These are phyloP conservation scores for Pseudococcus jackbeardsleyi DNA, from an alignment of 2,888 invertebrate species.

Conservation along the genomic window DNA sequence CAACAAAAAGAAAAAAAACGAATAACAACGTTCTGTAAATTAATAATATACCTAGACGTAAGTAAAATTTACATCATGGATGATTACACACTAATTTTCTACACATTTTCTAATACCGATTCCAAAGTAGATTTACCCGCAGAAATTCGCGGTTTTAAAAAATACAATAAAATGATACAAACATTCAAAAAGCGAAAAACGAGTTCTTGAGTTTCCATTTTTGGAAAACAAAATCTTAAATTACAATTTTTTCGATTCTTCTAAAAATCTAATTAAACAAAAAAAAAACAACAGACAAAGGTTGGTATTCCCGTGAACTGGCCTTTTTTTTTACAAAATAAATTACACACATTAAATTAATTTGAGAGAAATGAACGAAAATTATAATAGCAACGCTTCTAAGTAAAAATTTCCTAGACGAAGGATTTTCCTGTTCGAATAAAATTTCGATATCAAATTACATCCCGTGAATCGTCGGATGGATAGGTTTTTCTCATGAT, in stretches of 20 bases:
- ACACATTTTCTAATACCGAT: constrained; percentile 5
- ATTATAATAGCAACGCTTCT: background rate
- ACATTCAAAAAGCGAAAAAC: background rate
- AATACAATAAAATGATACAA: background rate
- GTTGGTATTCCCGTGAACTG: background rate
- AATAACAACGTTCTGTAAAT: constrained; percentile 7
- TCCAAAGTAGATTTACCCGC: background rate
- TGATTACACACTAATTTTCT: background rate
- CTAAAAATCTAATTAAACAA: background rate
- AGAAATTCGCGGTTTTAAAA: background rate
- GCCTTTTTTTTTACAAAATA: background rate
- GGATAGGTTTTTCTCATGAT: no score
- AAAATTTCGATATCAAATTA: background rate
- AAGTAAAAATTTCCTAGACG: background rate
- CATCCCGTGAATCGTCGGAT: background rate
- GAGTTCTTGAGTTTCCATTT: background rate
- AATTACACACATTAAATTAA: background rate
- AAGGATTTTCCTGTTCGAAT: background rate
- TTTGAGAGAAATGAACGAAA: background rate
- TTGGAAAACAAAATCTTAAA: no score
- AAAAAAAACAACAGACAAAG: background rate
- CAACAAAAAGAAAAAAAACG: background rate
- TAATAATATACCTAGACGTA: background rate
- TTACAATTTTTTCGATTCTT: no score
- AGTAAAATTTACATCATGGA: background rate